A percentile compares a stretch with the other conserved stretches of the same genome.
Evolutionary conservation across 2,113 vertebrate genomes (phyloP).

Genomic region (Lates calcarifer): DNA sequence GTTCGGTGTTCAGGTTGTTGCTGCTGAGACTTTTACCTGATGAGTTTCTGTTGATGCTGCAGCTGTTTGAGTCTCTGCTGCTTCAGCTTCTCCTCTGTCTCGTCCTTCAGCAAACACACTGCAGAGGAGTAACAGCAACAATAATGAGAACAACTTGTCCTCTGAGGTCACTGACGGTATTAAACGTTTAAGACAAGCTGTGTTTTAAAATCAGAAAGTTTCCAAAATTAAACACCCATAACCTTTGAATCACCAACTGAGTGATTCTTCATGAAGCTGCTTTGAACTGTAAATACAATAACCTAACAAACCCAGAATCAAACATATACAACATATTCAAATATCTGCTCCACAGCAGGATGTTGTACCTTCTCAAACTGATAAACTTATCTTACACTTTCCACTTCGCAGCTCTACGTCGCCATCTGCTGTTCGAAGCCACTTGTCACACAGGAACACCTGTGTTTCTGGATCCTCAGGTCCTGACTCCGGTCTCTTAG

Average conservation of each 20-base stretch:
- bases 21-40: conserved; percentile 63
- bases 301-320: too few species aligned
- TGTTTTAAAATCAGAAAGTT: too few species aligned
- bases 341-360: too few species aligned
- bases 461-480: conserved; percentile 26
- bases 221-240: too few species aligned
- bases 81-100: conserved; percentile 69
- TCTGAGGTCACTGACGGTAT: too few species aligned
- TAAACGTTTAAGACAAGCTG: not conserved
- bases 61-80: conserved; percentile 71
- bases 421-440: conserved; percentile 74
- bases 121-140: not conserved
- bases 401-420: conserved; percentile 71
- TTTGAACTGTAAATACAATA: too few species aligned
- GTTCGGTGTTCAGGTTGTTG: too few species aligned
- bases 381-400: conserved; percentile 51
- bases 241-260: too few species aligned
- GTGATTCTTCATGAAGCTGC: too few species aligned
- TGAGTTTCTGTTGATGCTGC: conserved; percentile 63
- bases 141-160: not conserved
- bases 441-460: conserved; percentile 75
- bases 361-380: too few species aligned
- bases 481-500: not conserved
- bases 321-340: too few species aligned
- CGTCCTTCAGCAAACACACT: conserved; percentile 73